A percentile compares a stretch with the other conserved stretches of the same genome.
These are phyloP conservation scores for Bombus cullumanus DNA, from an alignment of 1,140 invertebrate genomes.

Conservation along the genomic window DNA sequence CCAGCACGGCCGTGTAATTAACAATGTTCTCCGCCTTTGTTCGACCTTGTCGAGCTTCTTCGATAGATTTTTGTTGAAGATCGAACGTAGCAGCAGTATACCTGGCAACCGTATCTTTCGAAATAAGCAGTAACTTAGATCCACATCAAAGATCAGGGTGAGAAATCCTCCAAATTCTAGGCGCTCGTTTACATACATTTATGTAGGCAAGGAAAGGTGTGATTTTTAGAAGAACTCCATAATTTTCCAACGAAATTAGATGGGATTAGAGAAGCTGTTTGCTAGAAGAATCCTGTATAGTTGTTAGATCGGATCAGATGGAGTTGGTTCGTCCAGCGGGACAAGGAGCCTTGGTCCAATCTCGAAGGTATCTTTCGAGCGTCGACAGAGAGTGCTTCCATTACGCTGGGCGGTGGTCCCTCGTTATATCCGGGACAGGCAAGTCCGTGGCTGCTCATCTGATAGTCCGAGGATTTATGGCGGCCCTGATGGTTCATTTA, in stretches of 20 bases:
- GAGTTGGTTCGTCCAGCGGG: slow-evolving; percentile 35
- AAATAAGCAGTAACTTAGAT: neutral
- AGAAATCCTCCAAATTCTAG: neutral
- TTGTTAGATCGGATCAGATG: slow-evolving; percentile 37
- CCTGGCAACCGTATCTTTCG: neutral
- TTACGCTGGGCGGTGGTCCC: slow-evolving; percentile 76
- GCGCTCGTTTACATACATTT: neutral
- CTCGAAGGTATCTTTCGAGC: slow-evolving; percentile 64
- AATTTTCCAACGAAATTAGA: neutral
- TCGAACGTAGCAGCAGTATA: slow-evolving; percentile 9
- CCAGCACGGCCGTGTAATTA: slow-evolving; percentile 75
- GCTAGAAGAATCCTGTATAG: neutral
- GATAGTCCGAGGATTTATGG: slow-evolving; percentile 76
- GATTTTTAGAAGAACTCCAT: neutral
- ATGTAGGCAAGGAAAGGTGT: no score
- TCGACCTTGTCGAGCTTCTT: slow-evolving; percentile 39
- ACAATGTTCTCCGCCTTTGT: slow-evolving; percentile 68
- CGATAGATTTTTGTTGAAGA: slow-evolving; percentile 44
- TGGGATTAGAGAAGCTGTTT: slow-evolving; percentile 10
- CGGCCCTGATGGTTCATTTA: slow-evolving; percentile 77
- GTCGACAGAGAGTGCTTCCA: slow-evolving; percentile 68
- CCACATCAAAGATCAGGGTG: neutral
- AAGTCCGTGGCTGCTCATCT: slow-evolving; percentile 70
- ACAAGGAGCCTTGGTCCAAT: slow-evolving; percentile 56
- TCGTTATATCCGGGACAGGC: slow-evolving; percentile 76